Percentiles rank a stretch among this genome's conserved stretches.
These are phyloP conservation scores for Tinamus guttatus DNA, from an alignment of 2,113 vertebrate species.

Conservation along the genomic window DNA sequence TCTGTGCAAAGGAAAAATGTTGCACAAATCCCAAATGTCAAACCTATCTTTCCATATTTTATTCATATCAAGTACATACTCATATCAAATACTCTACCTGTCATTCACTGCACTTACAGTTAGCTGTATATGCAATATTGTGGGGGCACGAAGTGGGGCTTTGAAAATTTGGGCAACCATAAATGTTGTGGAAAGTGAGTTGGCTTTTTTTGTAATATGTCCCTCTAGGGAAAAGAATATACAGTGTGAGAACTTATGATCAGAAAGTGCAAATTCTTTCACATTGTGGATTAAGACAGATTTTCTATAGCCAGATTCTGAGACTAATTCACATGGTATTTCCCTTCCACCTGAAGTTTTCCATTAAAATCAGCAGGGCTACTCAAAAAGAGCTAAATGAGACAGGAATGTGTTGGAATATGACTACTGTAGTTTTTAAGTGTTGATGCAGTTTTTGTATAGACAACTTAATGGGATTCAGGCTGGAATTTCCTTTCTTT, in stretches of 20 bases:
- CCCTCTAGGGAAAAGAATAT: not conserved
- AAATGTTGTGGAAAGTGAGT: rapidly evolving
- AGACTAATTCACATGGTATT: not conserved
- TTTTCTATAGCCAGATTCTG: not conserved
- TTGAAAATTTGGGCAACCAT: not conserved
- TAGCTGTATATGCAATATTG: not conserved
- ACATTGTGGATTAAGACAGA: not conserved
- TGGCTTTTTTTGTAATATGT: not conserved
- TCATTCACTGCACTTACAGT: not conserved
- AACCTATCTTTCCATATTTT: not conserved
- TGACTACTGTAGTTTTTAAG: not conserved
- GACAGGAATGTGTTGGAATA: not conserved
- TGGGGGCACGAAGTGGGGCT: not conserved
- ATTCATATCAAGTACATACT: not conserved
- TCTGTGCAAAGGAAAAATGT: not conserved
- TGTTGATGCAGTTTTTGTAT: not conserved
- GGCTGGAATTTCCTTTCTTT: not conserved
- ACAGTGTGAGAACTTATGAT: not conserved
- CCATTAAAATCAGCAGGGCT: not conserved
- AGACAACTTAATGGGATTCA: not conserved
- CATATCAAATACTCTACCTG: not conserved
- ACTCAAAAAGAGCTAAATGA: not conserved
- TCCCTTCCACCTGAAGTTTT: not conserved
- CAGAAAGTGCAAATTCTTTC: not conserved
- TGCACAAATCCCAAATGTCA: not conserved